Percentiles rank a stretch among this genome's conserved stretches.
Conservation (phyloP, 2,113 vertebrate genomes). For the Microcebus lehilahytsara region DNA sequence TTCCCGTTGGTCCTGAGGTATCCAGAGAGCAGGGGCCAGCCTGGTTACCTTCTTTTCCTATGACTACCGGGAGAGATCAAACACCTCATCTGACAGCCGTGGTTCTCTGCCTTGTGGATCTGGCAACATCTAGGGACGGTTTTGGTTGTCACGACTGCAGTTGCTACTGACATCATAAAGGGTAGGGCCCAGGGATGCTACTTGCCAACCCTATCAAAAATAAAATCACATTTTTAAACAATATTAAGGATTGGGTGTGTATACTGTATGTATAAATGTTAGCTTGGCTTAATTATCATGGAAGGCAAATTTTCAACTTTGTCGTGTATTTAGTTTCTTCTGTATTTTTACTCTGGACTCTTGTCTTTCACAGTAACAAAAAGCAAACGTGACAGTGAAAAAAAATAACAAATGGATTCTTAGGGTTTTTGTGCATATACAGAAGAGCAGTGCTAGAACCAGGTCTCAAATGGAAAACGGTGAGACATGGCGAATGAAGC, state of each 20-base stretch:
- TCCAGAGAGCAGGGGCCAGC: too few relatives aligned
- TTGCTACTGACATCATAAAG: not conserved
- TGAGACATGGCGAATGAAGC: not conserved
- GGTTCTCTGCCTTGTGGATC: not conserved
- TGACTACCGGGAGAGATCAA: not conserved
- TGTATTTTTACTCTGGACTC: too few relatives aligned
- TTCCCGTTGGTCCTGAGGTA: not conserved
- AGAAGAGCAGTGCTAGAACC: not conserved
- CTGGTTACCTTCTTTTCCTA: not conserved
- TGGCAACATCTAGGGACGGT: too few relatives aligned
- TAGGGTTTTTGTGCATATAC: not conserved
- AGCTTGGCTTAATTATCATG: too few relatives aligned
- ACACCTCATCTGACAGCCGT: accelerated
- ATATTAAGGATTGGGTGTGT: too few relatives aligned
- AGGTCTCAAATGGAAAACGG: not conserved
- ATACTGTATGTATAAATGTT: too few relatives aligned
- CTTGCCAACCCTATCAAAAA: not conserved
- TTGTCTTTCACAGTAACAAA: too few relatives aligned
- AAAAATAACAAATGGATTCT: not conserved
- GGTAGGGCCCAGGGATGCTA: not conserved
- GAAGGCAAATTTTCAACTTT: too few relatives aligned
- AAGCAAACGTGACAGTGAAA: too few relatives aligned
- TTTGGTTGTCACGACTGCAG: not conserved
- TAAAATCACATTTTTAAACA: not conserved
- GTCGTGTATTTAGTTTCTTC: too few relatives aligned